These are phyloP conservation scores for Epinephelus cyanopodus DNA, from an alignment of 2,113 vertebrate species.

Conservation along the genomic window DNA sequence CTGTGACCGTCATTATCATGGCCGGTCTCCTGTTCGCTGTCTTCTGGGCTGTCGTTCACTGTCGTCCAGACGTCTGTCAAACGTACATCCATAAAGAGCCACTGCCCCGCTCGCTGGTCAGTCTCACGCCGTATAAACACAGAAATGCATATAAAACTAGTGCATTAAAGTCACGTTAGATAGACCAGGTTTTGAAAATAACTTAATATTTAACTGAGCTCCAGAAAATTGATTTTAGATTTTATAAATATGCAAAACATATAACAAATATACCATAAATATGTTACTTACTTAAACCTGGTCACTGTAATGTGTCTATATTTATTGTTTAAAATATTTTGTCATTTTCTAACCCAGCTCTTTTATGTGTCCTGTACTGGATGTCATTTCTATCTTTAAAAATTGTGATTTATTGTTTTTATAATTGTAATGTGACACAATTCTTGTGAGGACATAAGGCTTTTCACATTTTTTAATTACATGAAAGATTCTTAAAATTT, in stretches of 20 bases:
- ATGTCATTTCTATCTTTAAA: no score
- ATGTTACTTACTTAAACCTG: neutral
- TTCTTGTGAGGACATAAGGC: neutral
- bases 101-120: conserved; percentile 68
- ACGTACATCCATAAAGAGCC: conserved; percentile 41
- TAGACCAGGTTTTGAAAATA: neutral
- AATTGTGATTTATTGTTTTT: neutral
- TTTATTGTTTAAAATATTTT: neutral
- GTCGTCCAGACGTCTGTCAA: neutral
- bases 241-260: no score
- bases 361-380: neutral
- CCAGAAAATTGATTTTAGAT: no score
- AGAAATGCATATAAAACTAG: no score
- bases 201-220: neutral
- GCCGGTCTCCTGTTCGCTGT: conserved; percentile 45
- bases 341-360: neutral
- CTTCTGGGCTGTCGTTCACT: conserved; percentile 59
- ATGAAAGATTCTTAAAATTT: neutral
- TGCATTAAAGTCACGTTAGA: neutral
- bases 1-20: conserved; percentile 22
- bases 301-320: neutral
- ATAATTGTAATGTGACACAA: neutral
- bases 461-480: neutral
- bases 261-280: neutral
- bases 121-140: neutral